These are phyloP conservation scores for Drosophila rhopaloa DNA, from an alignment of 1,140 invertebrate species.

Conservation along the genomic window DNA sequence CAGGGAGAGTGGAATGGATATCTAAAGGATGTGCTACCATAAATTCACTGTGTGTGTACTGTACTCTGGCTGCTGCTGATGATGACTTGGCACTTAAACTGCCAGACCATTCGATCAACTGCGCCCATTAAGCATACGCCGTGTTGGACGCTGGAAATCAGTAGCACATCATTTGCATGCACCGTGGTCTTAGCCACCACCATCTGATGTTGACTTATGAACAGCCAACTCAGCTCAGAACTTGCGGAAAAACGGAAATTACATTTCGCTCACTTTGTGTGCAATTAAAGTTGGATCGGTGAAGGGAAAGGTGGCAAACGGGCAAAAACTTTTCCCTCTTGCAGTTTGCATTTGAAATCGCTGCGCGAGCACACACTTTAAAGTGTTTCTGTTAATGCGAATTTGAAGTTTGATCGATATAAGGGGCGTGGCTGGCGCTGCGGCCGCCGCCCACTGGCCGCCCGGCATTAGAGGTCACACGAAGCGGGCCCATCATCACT, in stretches of 20 bases:
- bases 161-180: constrained; percentile 45
- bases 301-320: background rate
- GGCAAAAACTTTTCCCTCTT: constrained; percentile 53
- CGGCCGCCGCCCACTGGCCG: constrained; percentile 43
- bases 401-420: constrained; percentile 84
- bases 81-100: constrained; percentile 65
- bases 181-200: constrained; percentile 9
- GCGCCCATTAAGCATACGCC: constrained; percentile 70
- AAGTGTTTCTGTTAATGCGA: constrained; percentile 68
- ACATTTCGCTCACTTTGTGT: constrained; percentile 68
- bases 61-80: constrained; percentile 29
- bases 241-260: constrained; percentile 69
- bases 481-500: constrained; percentile 65
- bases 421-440: constrained; percentile 41
- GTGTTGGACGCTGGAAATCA: constrained; percentile 37
- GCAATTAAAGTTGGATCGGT: constrained; percentile 63
- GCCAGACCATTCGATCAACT: constrained; percentile 47
- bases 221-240: constrained; percentile 8
- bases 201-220: constrained; percentile 68
- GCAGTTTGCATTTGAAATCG: constrained; percentile 44
- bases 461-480: constrained; percentile 68
- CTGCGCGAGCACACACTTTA: constrained; percentile 65
- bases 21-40: constrained; percentile 28
- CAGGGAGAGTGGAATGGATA: constrained; percentile 13
- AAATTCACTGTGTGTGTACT: constrained; percentile 25